phyloP scores from a whole-genome alignment of 2,113 vertebrate species.

The Anolis sagrei region DNA sequence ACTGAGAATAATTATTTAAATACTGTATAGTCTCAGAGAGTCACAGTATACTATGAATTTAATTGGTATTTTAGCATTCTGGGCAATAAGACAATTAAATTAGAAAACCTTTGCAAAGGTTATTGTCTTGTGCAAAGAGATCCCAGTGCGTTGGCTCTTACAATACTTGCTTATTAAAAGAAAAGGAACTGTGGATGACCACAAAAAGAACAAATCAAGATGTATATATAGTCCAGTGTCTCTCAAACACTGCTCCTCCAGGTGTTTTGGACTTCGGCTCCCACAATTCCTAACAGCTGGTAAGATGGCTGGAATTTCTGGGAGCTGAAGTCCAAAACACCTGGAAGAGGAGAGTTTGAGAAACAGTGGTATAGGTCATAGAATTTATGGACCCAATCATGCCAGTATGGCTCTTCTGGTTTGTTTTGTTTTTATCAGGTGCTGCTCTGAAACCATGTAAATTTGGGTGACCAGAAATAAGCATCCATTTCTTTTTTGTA shows the following conservation, averaged over 20 bases:
- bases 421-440: not conserved
- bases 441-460: not conserved
- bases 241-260: too few relatives aligned
- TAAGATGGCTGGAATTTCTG: too few relatives aligned
- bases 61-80: not conserved
- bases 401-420: not conserved
- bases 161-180: not conserved
- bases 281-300: too few relatives aligned
- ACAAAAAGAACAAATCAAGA: not conserved
- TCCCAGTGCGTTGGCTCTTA: not conserved
- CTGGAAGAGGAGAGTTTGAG: too few relatives aligned
- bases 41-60: not conserved
- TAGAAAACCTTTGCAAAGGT: not conserved
- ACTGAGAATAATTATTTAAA: conserved; percentile 77
- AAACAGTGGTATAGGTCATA: not conserved
- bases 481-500: not conserved
- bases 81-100: not conserved
- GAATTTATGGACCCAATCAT: not conserved
- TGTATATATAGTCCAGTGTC: too few relatives aligned
- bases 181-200: too few relatives aligned
- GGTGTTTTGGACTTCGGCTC: too few relatives aligned
- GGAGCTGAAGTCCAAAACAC: too few relatives aligned
- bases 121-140: not conserved
- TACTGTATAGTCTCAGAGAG: conserved; percentile 83
- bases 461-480: not conserved